A percentile compares a stretch with the other conserved stretches of the same genome.
Evolutionary conservation across 2,888 invertebrate species (phyloP).

Genomic region (Seira sanloemensis): DNA sequence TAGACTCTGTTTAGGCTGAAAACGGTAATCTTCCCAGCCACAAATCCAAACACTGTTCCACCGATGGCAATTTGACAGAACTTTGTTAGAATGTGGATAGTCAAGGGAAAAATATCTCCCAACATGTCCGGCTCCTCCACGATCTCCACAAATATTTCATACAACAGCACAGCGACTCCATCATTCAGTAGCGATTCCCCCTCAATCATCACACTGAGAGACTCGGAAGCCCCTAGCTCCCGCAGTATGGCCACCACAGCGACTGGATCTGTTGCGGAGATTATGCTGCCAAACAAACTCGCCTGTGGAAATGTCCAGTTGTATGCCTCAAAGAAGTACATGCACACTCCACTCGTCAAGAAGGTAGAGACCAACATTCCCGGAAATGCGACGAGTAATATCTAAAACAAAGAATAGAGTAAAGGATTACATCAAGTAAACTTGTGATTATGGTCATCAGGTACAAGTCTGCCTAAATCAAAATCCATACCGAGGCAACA

Average conservation of each 20-base stretch:
- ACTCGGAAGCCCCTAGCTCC: conserved; percentile 75
- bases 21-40: conserved; percentile 75
- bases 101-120: conserved; percentile 26
- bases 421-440: neutral
- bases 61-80: conserved; percentile 75
- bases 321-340: conserved; percentile 63
- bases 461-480: neutral
- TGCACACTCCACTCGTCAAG: conserved; percentile 61
- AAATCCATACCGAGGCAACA: conserved; percentile 38
- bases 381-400: conserved; percentile 69
- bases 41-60: conserved; percentile 76
- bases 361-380: conserved; percentile 71
- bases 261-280: conserved; percentile 78
- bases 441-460: neutral
- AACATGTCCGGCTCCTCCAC: conserved; percentile 48
- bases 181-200: conserved; percentile 78
- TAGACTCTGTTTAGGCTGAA: conserved; percentile 75
- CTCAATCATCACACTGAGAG: conserved; percentile 76
- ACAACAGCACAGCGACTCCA: conserved; percentile 77
- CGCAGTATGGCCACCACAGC: conserved; percentile 77
- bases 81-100: conserved; percentile 56
- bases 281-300: conserved; percentile 76
- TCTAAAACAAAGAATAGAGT: conserved; percentile 41
- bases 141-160: conserved; percentile 75
- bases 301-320: conserved; percentile 72